Base-by-base conservation (phyloP, 2,888 invertebrate genomes). In the Endomychus coccineus region DNA sequence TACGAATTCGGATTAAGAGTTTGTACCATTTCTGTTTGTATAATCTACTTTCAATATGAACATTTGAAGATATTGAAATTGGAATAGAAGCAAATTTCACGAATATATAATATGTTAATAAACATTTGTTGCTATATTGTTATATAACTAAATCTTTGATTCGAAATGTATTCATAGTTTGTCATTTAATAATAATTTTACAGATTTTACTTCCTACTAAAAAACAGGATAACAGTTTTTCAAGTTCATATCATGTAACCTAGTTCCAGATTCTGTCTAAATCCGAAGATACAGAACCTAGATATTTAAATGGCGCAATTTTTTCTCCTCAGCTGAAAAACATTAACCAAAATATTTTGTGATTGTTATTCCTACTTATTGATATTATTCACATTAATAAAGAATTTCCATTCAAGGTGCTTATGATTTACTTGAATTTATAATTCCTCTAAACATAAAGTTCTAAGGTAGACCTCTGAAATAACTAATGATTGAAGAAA, bases 111-210 rank as follows among this genome's bases (percentile, higher is more conserved):
- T 52, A 51, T 49, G 54, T 53, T 54, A 49, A 54, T 45, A 49
- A 49, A 56, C 51, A 59, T 60, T 59, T 60, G 60, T 62, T 60
- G 59, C 60, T 58, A 60, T 56, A 61, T 61, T 59, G 59, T 59
- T 59, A 58, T 38, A 59, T 58, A 59, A 55, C 49, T 58, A 58
- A 58, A 48, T 51, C 42, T 41, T 45, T 30, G 40, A 45, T 48
- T 45, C 39, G 40, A 39, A 43, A 40, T 41, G 45, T 50, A 44
- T 45, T 52, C 50, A 51, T 46, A 48, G 43, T 42, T 44, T 10
- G 15, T 32, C 36, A 39, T 35, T 38, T 31, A 27, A 27, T 28
- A 32, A 39, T 28, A 32, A 39, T 42, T 36, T 39, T 41, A 35
- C 39, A 40, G 38, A 36, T 34, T 36, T 39, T 43, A 40, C 36